phyloP scores from a whole-genome alignment of 2,113 vertebrate species.

The Chionodraco myersi region DNA sequence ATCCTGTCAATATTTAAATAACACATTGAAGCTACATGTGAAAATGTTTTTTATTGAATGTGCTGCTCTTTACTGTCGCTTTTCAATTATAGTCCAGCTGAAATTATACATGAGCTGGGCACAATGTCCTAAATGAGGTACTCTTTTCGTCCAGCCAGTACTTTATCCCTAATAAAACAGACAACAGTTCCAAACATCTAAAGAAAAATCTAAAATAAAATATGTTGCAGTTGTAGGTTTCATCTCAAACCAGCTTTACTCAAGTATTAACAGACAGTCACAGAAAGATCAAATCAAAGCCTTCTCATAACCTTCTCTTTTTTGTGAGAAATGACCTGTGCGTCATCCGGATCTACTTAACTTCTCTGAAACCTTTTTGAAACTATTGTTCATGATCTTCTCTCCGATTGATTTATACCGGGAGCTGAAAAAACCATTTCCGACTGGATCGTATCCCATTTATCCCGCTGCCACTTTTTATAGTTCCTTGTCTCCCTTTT shows the following conservation, averaged over 20 bases:
- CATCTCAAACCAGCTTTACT: constrained; percentile 3
- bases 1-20: not conserved
- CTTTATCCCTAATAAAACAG: not conserved
- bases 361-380: constrained; percentile 7
- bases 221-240: not conserved
- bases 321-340: constrained; percentile 6
- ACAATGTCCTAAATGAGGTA: not conserved
- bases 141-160: not conserved
- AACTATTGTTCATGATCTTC: constrained; percentile 2
- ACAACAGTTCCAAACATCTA: not conserved
- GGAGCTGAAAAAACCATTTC: constrained; percentile 8
- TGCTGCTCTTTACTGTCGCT: too few relatives aligned
- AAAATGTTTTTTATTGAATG: not conserved
- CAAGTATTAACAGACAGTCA: not conserved
- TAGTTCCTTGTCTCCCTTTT: not conserved
- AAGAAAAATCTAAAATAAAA: too few relatives aligned
- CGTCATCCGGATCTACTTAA: constrained; percentile 8
- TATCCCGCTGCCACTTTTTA: constrained; percentile 1
- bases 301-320: constrained; percentile 20
- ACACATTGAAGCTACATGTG: not conserved
- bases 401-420: constrained; percentile 23
- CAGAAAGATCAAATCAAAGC: not conserved
- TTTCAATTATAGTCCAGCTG: not conserved
- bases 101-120: not conserved
- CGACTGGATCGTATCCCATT: not conserved